These are phyloP conservation scores for Lepus oiostolus DNA, from an alignment of 2,797 vertebrate genomes.

Conservation along the genomic window DNA sequence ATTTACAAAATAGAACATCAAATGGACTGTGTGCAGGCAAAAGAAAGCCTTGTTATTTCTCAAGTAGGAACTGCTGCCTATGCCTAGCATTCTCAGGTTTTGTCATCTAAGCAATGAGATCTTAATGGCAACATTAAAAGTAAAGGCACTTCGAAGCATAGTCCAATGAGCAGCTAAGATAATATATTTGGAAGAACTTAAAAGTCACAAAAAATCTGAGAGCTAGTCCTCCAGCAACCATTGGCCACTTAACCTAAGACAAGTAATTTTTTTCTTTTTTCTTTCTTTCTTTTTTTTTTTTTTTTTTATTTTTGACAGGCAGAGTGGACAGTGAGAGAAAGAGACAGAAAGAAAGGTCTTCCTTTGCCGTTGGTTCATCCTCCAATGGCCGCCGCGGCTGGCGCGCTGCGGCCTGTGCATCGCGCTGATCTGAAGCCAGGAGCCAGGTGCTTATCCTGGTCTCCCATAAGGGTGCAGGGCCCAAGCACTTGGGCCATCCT, in stretches of 20 bases:
- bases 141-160: conserved; percentile 43
- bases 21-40: background rate
- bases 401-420: too few relatives aligned
- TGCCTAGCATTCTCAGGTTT: background rate
- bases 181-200: conserved; percentile 10
- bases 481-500: too few relatives aligned
- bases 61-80: background rate
- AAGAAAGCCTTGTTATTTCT: background rate
- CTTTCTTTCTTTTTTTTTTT: too few relatives aligned
- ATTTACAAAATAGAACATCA: background rate
- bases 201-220: conserved; percentile 23
- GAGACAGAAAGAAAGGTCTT: too few relatives aligned
- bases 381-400: too few relatives aligned
- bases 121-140: conserved; percentile 18
- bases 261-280: background rate
- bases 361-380: too few relatives aligned
- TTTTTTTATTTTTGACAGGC: too few relatives aligned
- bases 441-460: too few relatives aligned
- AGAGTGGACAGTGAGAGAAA: too few relatives aligned
- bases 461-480: too few relatives aligned
- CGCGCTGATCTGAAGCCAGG: too few relatives aligned
- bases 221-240: background rate
- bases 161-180: background rate
- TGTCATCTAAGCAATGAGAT: background rate
- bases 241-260: background rate